Conservation (phyloP, 2,888 invertebrate genomes). For the Pandemis heparana region DNA sequence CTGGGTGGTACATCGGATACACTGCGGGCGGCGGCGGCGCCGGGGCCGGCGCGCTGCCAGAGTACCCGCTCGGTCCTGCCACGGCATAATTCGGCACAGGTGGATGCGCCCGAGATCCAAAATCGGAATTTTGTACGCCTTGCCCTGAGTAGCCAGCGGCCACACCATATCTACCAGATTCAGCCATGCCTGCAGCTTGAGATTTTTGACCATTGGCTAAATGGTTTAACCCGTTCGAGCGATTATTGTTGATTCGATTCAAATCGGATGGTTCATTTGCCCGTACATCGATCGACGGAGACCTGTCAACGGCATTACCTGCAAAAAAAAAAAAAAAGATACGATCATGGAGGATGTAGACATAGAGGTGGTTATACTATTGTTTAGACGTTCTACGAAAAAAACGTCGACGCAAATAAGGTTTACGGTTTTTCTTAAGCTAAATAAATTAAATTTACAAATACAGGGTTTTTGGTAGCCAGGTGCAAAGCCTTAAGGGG, state of each 20-base stretch:
- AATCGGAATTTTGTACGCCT: slow-evolving; percentile 13
- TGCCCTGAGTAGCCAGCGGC: slow-evolving; percentile 12
- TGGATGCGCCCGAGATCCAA: slow-evolving; percentile 2
- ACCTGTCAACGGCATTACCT: slow-evolving; percentile 5
- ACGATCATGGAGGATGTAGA: background rate
- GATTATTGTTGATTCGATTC: slow-evolving; percentile 1
- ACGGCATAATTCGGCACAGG: slow-evolving; percentile 21
- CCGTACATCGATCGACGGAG: slow-evolving; percentile 4
- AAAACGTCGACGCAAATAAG: no score
- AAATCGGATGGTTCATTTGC: slow-evolving; percentile 9
- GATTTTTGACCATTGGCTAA: slow-evolving; percentile 25
- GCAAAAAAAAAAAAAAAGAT: background rate
- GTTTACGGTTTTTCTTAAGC: no score
- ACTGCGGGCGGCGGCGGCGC: slow-evolving; percentile 33
- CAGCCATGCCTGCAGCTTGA: background rate
- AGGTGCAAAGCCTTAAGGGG: no score
- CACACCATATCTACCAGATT: slow-evolving; percentile 13
- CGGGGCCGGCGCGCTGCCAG: slow-evolving; percentile 23
- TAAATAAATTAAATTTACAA: no score
- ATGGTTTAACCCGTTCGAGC: slow-evolving; percentile 19
- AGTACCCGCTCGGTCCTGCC: slow-evolving; percentile 31
- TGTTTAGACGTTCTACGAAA: no score
- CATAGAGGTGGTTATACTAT: no score
- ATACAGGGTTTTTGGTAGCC: no score
- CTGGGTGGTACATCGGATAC: slow-evolving; percentile 48